A percentile compares a stretch with the other conserved stretches of the same genome.
Evolutionary conservation across 1,140 invertebrate species (phyloP).

Genomic region (Anadara kagoshimensis): DNA sequence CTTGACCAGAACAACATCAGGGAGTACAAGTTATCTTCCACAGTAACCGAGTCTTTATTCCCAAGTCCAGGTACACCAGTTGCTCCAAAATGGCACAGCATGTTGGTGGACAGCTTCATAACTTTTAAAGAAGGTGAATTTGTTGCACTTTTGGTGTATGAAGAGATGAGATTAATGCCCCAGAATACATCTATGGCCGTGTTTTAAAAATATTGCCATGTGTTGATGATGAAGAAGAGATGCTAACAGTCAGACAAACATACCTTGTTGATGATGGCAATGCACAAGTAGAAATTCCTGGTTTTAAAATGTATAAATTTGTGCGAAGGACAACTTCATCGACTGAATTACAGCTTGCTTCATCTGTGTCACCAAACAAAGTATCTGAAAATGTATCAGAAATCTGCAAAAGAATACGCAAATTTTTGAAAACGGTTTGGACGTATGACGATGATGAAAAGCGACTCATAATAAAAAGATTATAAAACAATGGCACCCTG

Average conservation of each 20-base stretch:
- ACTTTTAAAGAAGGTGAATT: neutral
- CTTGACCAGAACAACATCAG: no score
- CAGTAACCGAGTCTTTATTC: no score
- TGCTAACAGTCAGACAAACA: conserved; percentile 19
- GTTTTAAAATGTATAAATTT: conserved; percentile 54
- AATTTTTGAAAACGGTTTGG: conserved; percentile 24
- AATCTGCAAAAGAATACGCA: conserved; percentile 35
- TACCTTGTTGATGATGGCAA: conserved; percentile 49
- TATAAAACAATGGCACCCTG: conserved; percentile 66
- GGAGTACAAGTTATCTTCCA: no score
- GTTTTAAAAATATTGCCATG: neutral
- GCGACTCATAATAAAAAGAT: conserved; percentile 58
- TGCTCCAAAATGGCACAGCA: no score
- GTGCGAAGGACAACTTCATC: conserved; percentile 14
- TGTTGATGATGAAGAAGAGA: neutral
- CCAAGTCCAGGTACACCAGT: no score
- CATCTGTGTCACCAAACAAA: no score
- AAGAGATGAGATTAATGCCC: neutral
- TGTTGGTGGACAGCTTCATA: conserved; percentile 1
- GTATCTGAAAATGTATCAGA: neutral
- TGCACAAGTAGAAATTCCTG: conserved; percentile 26
- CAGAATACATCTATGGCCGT: neutral
- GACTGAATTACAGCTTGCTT: neutral
- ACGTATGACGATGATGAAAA: conserved; percentile 38
- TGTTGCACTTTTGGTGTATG: neutral